Percentiles rank a stretch among this genome's conserved stretches.
phyloP scores from a whole-genome alignment of 1,140 invertebrate species.

The Heliconius melpomene region DNA sequence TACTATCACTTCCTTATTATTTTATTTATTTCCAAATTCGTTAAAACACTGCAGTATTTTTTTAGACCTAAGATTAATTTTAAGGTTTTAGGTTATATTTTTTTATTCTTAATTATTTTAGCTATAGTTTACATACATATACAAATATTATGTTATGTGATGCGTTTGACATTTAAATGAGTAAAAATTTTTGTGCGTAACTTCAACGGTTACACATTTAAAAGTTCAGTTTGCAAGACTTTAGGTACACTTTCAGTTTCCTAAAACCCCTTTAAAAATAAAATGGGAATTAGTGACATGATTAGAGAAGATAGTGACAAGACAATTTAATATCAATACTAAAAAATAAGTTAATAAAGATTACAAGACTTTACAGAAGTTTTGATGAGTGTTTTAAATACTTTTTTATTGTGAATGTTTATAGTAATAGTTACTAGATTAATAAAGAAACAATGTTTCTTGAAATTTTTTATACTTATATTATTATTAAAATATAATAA shows the following conservation, averaged over 20 bases:
- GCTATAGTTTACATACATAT: background rate
- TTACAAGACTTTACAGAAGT: no score
- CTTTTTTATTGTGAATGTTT: background rate
- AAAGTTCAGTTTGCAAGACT: constrained; percentile 1
- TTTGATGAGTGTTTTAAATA: background rate
- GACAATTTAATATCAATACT: background rate
- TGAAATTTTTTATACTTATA: constrained; percentile 55
- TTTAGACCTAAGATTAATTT: background rate
- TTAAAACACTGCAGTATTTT: background rate
- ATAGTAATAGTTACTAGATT: background rate
- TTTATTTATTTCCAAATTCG: background rate
- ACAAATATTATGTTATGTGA: background rate
- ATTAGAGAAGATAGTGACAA: background rate
- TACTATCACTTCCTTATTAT: background rate
- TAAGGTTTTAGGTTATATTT: background rate
- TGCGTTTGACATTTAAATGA: constrained; percentile 12
- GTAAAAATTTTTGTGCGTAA: background rate
- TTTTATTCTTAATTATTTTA: background rate
- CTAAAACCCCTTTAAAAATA: background rate
- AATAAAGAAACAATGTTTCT: background rate
- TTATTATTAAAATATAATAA: constrained; percentile 76
- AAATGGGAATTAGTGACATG: no score
- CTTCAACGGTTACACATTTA: background rate
- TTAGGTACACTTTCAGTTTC: background rate
- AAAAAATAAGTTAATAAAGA: no score